Percentiles rank a stretch among this genome's conserved stretches.
These are phyloP conservation scores for Enteromius radiatus DNA, from an alignment of 2,797 vertebrate genomes.

Conservation along the genomic window DNA sequence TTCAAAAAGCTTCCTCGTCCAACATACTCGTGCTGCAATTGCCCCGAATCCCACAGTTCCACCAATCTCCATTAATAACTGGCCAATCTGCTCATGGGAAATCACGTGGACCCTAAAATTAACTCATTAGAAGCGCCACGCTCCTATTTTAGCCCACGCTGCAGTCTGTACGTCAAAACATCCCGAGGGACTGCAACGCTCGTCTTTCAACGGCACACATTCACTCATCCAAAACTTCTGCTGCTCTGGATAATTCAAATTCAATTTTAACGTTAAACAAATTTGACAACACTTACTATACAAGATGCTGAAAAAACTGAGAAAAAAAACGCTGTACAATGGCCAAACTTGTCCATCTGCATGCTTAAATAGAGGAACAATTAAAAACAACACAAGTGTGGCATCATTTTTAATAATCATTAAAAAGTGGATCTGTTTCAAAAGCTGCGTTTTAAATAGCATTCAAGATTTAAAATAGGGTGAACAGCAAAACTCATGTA, in stretches of 20 bases:
- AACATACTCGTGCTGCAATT: neutral
- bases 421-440: neutral
- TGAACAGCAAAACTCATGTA: neutral
- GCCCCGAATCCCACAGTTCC: neutral
- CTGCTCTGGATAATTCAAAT: neutral
- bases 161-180: neutral
- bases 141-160: conserved; percentile 4
- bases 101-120: conserved; percentile 22
- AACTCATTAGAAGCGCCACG: conserved; percentile 24
- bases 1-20: neutral
- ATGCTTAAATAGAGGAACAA: too few species aligned
- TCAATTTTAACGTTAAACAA: neutral
- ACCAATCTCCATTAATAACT: neutral
- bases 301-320: neutral
- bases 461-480: neutral
- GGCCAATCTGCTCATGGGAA: neutral
- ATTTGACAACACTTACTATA: too few species aligned
- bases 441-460: neutral
- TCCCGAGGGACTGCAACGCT: neutral
- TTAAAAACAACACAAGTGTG: neutral
- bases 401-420: neutral
- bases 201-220: neutral
- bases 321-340: neutral
- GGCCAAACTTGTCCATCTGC: neutral
- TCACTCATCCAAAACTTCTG: conserved; percentile 2